Evolutionary conservation across 2,797 vertebrate genomes (phyloP).

Genomic region (Paedocypris micromegethes): DNA sequence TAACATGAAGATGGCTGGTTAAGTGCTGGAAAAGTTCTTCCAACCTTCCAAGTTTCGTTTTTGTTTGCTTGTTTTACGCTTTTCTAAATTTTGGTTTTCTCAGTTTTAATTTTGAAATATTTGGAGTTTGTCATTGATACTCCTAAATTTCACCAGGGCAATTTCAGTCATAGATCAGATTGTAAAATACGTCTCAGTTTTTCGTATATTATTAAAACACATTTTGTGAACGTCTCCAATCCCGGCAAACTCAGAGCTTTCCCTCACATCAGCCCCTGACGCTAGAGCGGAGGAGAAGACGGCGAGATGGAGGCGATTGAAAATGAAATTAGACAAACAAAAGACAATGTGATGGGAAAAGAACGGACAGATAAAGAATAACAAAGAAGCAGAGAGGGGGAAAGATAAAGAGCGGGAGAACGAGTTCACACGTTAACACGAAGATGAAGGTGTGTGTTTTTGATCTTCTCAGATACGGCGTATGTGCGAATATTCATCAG

Average conservation of each 20-base stretch:
- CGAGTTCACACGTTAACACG: slow-evolving; percentile 8
- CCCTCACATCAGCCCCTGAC: slow-evolving; percentile 59
- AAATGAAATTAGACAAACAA: slow-evolving; percentile 10
- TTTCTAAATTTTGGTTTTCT: too few relatives aligned
- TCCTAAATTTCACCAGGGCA: too few relatives aligned
- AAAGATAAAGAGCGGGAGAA: slow-evolving; percentile 7
- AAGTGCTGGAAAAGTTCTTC: too few relatives aligned
- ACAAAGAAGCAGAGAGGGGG: slow-evolving; percentile 32
- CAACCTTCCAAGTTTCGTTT: too few relatives aligned
- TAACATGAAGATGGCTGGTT: too few relatives aligned
- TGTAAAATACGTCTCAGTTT: too few relatives aligned
- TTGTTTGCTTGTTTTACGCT: too few relatives aligned
- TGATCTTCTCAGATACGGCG: slow-evolving; percentile 73
- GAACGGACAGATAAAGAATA: slow-evolving; percentile 37
- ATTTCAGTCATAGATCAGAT: too few relatives aligned
- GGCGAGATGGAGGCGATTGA: slow-evolving; percentile 18
- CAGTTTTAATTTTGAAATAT: too few relatives aligned
- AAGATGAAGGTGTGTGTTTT: slow-evolving; percentile 37
- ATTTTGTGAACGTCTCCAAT: background rate
- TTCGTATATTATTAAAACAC: too few relatives aligned
- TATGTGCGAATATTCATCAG: slow-evolving; percentile 82
- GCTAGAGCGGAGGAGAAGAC: slow-evolving; percentile 50
- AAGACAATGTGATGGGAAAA: slow-evolving; percentile 31
- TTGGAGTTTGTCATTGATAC: too few relatives aligned
- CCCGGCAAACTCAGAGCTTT: slow-evolving; percentile 45